These are phyloP conservation scores for Rhyacophila evoluta DNA, from an alignment of 2,888 invertebrate species.

Conservation along the genomic window DNA sequence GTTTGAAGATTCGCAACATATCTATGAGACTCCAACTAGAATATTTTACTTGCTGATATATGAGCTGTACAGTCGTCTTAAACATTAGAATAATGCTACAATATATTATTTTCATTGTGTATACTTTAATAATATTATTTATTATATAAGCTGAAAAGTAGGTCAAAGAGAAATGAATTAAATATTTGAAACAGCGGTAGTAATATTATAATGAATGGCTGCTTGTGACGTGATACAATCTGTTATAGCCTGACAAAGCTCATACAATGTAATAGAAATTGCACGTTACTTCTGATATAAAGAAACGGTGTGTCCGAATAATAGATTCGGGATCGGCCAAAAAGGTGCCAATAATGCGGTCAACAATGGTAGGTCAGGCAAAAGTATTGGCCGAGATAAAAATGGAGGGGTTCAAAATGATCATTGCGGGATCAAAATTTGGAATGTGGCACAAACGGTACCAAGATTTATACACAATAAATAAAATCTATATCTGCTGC, in stretches of 20 bases:
- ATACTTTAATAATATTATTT: background rate
- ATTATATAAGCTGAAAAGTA: background rate
- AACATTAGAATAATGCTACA: too few relatives aligned
- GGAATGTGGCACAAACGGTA: constrained; percentile 16
- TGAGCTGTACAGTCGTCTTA: too few relatives aligned
- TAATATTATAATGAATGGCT: background rate
- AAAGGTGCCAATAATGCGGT: background rate
- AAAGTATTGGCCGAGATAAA: background rate
- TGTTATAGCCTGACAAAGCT: background rate
- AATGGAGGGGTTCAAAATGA: background rate
- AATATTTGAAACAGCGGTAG: background rate
- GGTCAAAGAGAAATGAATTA: constrained; percentile 11
- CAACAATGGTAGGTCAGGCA: background rate
- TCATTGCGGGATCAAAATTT: background rate
- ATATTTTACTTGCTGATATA: too few relatives aligned
- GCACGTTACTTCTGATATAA: background rate
- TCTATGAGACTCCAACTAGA: too few relatives aligned
- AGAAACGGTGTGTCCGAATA: background rate
- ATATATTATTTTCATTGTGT: background rate
- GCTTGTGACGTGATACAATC: background rate
- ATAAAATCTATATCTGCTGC: background rate
- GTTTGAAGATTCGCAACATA: too few relatives aligned
- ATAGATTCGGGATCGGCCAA: background rate
- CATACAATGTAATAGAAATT: background rate
- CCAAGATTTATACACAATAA: constrained; percentile 7